A percentile compares a stretch with the other conserved stretches of the same genome.
Conservation (phyloP, 2,888 invertebrate genomes). For the Germaria angustata region DNA sequence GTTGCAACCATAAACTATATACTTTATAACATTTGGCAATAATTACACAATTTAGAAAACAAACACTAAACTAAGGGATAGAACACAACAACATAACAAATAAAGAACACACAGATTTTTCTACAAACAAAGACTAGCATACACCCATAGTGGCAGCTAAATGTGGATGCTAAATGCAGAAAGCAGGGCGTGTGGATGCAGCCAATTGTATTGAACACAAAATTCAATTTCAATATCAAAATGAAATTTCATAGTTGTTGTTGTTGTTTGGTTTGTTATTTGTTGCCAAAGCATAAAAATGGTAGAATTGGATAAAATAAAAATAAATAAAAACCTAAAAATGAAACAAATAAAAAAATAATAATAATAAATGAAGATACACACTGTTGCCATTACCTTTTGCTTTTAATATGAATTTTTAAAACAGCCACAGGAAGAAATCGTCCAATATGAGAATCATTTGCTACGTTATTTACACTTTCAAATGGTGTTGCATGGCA, state of each 20-base stretch:
- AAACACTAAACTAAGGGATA: constrained; percentile 38
- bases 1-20: constrained; percentile 68
- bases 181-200: constrained; percentile 25
- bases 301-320: constrained; percentile 11
- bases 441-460: constrained; percentile 27
- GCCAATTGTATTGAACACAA: constrained; percentile 68
- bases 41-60: constrained; percentile 68
- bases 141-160: constrained; percentile 7
- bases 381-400: constrained; percentile 39
- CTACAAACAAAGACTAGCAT: background rate
- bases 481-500: constrained; percentile 47
- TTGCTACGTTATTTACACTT: constrained; percentile 32
- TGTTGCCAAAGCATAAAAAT: constrained; percentile 55
- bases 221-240: constrained; percentile 69
- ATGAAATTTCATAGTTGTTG: constrained; percentile 37
- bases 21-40: constrained; percentile 70
- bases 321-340: constrained; percentile 12
- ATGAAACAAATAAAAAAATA: background rate
- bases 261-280: constrained; percentile 42
- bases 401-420: background rate
- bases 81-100: constrained; percentile 9
- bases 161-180: background rate
- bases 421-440: constrained; percentile 48
- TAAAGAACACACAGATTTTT: background rate
- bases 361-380: background rate